phyloP scores from a whole-genome alignment of 2,113 vertebrate genomes.

The Syrmaticus mikado region DNA sequence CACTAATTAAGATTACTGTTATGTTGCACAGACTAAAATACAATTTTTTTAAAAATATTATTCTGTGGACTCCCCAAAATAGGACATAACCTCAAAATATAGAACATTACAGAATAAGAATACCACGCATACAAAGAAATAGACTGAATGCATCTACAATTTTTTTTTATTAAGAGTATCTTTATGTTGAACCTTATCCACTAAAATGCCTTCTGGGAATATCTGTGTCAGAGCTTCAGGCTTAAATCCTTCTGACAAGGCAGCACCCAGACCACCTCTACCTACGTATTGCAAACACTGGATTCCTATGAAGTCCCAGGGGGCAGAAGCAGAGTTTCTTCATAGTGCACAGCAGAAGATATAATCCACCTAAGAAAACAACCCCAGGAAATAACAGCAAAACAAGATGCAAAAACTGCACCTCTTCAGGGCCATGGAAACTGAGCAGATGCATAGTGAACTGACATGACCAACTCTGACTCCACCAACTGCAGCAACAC shows the following conservation, averaged over 20 bases:
- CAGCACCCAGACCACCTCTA: neutral
- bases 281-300: neutral
- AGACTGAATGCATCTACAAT: neutral
- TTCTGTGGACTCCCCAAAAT: neutral
- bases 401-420: neutral
- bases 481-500: neutral
- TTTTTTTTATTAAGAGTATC: neutral
- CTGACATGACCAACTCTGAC: neutral
- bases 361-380: neutral
- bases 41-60: neutral
- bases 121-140: neutral
- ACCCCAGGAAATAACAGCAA: neutral
- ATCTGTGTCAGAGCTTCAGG: neutral
- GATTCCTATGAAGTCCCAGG: neutral
- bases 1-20: neutral
- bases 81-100: neutral
- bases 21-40: neutral
- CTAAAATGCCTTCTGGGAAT: neutral
- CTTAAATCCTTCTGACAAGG: neutral
- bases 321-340: neutral
- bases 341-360: neutral
- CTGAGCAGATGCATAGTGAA: neutral
- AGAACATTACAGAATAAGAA: neutral
- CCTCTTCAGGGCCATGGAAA: neutral
- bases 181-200: neutral